phyloP scores from a whole-genome alignment of 2,797 vertebrate genomes.

The Peromyscus aztecus region DNA sequence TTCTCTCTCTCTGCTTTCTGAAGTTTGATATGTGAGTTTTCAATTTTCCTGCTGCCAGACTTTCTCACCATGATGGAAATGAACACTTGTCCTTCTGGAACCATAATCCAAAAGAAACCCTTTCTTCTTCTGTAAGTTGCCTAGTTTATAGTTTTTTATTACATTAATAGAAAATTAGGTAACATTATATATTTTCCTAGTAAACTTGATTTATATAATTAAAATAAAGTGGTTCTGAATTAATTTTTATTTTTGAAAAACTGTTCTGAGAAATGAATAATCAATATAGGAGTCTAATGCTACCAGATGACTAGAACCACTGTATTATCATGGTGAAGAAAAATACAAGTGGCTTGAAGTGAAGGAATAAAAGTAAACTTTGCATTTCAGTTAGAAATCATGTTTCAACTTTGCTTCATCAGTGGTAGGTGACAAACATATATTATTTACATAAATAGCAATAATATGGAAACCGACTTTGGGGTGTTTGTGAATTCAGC shows the following conservation, averaged over 20 bases:
- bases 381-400: background rate
- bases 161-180: background rate
- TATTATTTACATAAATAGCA: background rate
- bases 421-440: background rate
- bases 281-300: too few relatives aligned
- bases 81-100: background rate
- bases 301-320: background rate
- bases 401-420: background rate
- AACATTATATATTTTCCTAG: background rate
- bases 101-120: background rate
- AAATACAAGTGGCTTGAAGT: background rate
- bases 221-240: background rate
- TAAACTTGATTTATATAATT: background rate
- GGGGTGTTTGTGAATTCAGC: background rate
- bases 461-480: background rate
- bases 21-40: background rate
- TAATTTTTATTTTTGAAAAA: background rate
- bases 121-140: too few relatives aligned
- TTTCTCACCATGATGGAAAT: background rate
- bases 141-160: background rate
- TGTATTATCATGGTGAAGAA: background rate
- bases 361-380: background rate
- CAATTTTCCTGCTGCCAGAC: background rate
- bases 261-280: background rate
- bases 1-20: background rate